These are phyloP conservation scores for Pseudococcus longispinus DNA, from an alignment of 2,888 invertebrate genomes.

Conservation along the genomic window DNA sequence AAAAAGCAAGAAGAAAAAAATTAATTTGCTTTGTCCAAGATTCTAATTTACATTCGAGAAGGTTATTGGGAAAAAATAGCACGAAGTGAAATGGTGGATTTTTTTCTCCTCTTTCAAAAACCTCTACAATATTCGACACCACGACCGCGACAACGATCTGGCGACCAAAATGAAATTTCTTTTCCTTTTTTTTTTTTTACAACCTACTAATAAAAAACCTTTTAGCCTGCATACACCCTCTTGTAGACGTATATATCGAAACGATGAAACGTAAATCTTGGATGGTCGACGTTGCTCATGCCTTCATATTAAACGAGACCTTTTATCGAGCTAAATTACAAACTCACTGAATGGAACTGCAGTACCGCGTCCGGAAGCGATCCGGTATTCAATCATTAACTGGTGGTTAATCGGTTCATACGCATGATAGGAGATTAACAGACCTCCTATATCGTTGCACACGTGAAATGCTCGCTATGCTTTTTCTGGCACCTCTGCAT, in stretches of 20 bases:
- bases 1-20: not conserved
- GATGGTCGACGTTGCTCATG: not conserved
- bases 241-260: not conserved
- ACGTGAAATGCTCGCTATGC: conserved; percentile 24
- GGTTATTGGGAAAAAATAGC: conserved; percentile 14
- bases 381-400: conserved; percentile 26
- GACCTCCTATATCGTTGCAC: not conserved
- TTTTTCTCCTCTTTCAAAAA: not conserved
- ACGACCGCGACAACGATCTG: not conserved
- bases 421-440: conserved; percentile 33
- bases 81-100: not conserved
- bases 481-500: conserved; percentile 43
- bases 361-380: conserved; percentile 23
- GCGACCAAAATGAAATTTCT: not conserved
- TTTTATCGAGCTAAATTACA: conserved; percentile 35
- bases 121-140: not conserved
- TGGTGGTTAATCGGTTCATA: conserved; percentile 35
- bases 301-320: not conserved
- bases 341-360: conserved; percentile 41
- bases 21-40: conserved; percentile 41
- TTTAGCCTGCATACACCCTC: not conserved
- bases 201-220: not conserved
- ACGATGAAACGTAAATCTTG: conserved; percentile 5
- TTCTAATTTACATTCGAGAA: conserved; percentile 33
- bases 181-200: not conserved